phyloP scores from a whole-genome alignment of 2,113 vertebrate species.

The Dasypus novemcinctus region DNA sequence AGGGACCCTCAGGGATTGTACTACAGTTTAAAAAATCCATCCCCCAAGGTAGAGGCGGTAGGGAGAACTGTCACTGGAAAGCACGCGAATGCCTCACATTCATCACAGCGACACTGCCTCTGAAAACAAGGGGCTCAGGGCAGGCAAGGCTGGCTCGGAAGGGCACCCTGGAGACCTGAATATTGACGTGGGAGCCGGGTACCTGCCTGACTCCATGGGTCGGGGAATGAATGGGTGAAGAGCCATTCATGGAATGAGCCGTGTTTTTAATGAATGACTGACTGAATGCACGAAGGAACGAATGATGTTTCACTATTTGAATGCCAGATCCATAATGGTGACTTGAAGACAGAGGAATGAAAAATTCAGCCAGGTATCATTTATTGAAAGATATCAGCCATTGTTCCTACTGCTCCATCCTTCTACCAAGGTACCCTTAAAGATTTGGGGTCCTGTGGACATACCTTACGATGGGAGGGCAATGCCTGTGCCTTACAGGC shows the following conservation, averaged over 20 bases:
- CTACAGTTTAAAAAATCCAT: slow-evolving; percentile 49
- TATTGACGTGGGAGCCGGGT: not conserved
- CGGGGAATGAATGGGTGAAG: not conserved
- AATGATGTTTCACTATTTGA: not conserved
- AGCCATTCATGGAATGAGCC: not conserved
- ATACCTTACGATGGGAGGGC: not conserved
- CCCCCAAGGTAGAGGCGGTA: slow-evolving; percentile 9
- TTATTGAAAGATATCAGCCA: not conserved
- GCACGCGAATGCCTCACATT: not conserved
- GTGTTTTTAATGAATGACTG: slow-evolving; percentile 17
- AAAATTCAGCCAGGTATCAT: not conserved
- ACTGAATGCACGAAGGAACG: not conserved
- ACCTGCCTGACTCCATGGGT: not conserved
- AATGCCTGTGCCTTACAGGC: not conserved
- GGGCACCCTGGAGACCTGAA: not conserved
- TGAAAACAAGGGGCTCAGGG: slow-evolving; percentile 22
- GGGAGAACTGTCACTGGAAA: not conserved
- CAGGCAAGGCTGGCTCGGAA: not conserved
- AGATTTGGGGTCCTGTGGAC: not conserved
- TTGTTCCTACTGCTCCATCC: not conserved
- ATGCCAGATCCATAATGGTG: not conserved
- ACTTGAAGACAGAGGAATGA: slow-evolving; percentile 39
- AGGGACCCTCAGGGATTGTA: not conserved
- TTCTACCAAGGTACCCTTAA: not conserved
- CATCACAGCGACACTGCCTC: not conserved